A percentile compares a stretch with the other conserved stretches of the same genome.
These are phyloP conservation scores for Agrypnia vestita DNA, from an alignment of 1,140 invertebrate genomes.

Conservation along the genomic window DNA sequence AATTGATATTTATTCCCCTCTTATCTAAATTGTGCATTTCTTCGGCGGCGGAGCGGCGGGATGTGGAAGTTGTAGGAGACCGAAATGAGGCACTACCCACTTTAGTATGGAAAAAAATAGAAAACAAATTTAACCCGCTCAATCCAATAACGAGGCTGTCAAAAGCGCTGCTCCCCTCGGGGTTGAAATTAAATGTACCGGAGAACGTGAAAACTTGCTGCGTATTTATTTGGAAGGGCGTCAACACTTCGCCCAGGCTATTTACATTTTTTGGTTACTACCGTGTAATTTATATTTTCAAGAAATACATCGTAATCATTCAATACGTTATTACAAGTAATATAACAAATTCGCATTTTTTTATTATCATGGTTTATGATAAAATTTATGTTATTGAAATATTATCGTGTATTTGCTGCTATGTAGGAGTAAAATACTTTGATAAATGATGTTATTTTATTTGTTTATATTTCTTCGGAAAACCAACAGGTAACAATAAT, in stretches of 20 bases:
- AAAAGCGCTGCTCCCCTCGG: constrained; percentile 43
- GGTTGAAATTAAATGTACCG: constrained; percentile 34
- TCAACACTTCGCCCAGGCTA: background rate
- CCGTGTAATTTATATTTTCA: too few species aligned
- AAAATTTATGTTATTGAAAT: too few species aligned
- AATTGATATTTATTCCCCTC: constrained; percentile 49
- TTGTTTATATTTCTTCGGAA: too few species aligned
- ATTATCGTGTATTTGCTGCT: too few species aligned
- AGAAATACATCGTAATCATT: too few species aligned
- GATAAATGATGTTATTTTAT: too few species aligned
- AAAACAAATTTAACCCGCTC: constrained; percentile 45
- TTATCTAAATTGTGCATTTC: background rate
- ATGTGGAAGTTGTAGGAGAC: constrained; percentile 3
- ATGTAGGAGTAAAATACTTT: too few species aligned
- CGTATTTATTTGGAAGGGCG: background rate
- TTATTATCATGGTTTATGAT: too few species aligned
- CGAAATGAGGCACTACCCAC: background rate
- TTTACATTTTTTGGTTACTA: too few species aligned
- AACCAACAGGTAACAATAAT: too few species aligned
- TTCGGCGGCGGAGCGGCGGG: constrained; percentile 1
- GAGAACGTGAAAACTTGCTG: background rate
- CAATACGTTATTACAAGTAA: too few species aligned
- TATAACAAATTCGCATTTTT: too few species aligned
- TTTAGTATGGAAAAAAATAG: constrained; percentile 31
- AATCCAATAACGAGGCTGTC: constrained; percentile 50